These are phyloP conservation scores for Zaprionus obscuricornis DNA, from an alignment of 2,888 invertebrate species.

Conservation along the genomic window DNA sequence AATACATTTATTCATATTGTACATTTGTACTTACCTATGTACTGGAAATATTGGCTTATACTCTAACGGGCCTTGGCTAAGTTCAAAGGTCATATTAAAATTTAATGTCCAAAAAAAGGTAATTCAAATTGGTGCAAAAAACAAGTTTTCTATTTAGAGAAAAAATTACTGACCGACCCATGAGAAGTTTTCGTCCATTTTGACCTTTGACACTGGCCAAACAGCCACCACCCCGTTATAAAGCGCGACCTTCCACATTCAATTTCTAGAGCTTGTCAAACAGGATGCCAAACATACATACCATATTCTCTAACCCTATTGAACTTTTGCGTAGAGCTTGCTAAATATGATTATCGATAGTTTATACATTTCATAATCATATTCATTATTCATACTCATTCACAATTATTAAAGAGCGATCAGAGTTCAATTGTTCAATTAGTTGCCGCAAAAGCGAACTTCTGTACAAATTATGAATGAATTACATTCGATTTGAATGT, in stretches of 20 bases:
- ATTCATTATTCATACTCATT: conserved; percentile 36
- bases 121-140: conserved; percentile 54
- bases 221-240: conserved; percentile 61
- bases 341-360: conserved; percentile 19
- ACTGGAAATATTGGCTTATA: conserved; percentile 52
- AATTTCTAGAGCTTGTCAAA: conserved; percentile 30
- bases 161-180: conserved; percentile 57
- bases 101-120: conserved; percentile 45
- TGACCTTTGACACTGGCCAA: conserved; percentile 71
- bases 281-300: conserved; percentile 43
- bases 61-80: conserved; percentile 50
- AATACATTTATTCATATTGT: too few relatives aligned
- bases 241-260: conserved; percentile 28
- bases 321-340: conserved; percentile 21
- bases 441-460: conserved; percentile 58
- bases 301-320: conserved; percentile 1
- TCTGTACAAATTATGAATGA: conserved; percentile 68
- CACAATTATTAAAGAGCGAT: conserved; percentile 56
- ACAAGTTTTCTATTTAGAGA: conserved; percentile 58
- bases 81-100: conserved; percentile 69
- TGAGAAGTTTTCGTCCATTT: conserved; percentile 75
- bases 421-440: conserved; percentile 77
- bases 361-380: conserved; percentile 14
- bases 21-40: background rate
- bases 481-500: conserved; percentile 27